These are phyloP conservation scores for Paratrypauchen microcephalus DNA, from an alignment of 2,797 vertebrate species.

Conservation along the genomic window DNA sequence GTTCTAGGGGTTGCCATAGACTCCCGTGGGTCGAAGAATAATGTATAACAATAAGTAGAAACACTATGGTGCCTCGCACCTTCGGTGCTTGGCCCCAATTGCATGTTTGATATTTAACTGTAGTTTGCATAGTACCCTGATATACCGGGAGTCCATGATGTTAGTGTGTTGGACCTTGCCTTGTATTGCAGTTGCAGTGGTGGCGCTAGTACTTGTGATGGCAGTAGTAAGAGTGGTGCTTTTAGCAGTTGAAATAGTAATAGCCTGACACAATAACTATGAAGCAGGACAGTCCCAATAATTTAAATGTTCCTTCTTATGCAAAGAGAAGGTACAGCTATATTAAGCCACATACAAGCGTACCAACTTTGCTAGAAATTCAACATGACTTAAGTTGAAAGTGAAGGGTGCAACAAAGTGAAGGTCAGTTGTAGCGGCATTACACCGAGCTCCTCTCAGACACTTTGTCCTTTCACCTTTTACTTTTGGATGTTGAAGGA, in stretches of 20 bases:
- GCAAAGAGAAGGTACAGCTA: not conserved
- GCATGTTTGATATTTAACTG: not conserved
- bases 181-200: not conserved
- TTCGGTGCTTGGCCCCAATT: no score
- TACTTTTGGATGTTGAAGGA: constrained; percentile 53
- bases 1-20: no score
- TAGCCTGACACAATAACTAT: not conserved
- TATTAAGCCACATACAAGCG: not conserved
- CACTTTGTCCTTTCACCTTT: constrained; percentile 55
- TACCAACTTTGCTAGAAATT: not conserved
- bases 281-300: not conserved
- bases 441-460: constrained; percentile 30
- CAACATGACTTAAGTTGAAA: not conserved
- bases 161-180: not conserved
- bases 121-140: constrained; percentile 11
- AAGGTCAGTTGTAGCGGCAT: constrained; percentile 48
- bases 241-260: not conserved
- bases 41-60: no score
- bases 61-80: no score
- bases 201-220: not conserved
- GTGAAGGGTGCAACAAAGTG: constrained; percentile 4
- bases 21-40: no score
- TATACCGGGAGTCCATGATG: not conserved
- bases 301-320: no score
- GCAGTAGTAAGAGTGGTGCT: not conserved